These are phyloP conservation scores for Chrysolina haemoptera DNA, from an alignment of 2,888 invertebrate genomes.

Conservation along the genomic window DNA sequence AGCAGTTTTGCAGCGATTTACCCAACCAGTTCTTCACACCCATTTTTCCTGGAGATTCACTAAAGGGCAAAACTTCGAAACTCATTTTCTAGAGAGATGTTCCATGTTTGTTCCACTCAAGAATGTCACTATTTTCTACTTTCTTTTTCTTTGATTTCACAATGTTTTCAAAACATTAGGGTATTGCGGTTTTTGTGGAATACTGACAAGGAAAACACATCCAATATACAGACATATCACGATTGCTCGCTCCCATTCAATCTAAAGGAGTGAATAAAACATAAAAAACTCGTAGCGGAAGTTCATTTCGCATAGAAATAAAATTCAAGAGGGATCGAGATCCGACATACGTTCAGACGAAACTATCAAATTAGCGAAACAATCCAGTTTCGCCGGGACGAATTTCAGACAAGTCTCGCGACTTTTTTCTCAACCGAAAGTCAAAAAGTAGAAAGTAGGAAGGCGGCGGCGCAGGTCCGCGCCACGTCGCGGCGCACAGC, in stretches of 20 bases:
- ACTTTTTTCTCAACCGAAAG: conserved; percentile 35
- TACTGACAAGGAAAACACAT: no score
- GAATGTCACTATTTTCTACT: no score
- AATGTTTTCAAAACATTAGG: no score
- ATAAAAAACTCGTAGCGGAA: neutral
- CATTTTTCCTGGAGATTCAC: no score
- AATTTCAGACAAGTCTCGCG: conserved; percentile 23
- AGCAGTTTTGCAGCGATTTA: no score
- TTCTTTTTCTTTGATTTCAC: no score
- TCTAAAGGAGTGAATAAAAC: neutral
- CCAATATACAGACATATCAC: no score
- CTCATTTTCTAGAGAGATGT: no score
- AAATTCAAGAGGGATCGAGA: neutral
- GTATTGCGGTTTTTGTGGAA: no score
- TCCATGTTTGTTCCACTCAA: no score
- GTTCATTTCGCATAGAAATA: conserved; percentile 11
- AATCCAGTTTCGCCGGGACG: conserved; percentile 25
- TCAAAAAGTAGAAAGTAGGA: conserved; percentile 66
- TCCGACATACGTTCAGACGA: conserved; percentile 24
- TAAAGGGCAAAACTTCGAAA: no score
- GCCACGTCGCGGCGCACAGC: conserved; percentile 73
- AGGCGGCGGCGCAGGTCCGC: conserved; percentile 71
- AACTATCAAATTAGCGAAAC: conserved; percentile 34
- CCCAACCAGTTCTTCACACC: no score
- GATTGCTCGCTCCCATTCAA: neutral